A percentile compares a stretch with the other conserved stretches of the same genome.
These are phyloP conservation scores for Drosophila miranda DNA, from an alignment of 1,140 invertebrate genomes.

Conservation along the genomic window DNA sequence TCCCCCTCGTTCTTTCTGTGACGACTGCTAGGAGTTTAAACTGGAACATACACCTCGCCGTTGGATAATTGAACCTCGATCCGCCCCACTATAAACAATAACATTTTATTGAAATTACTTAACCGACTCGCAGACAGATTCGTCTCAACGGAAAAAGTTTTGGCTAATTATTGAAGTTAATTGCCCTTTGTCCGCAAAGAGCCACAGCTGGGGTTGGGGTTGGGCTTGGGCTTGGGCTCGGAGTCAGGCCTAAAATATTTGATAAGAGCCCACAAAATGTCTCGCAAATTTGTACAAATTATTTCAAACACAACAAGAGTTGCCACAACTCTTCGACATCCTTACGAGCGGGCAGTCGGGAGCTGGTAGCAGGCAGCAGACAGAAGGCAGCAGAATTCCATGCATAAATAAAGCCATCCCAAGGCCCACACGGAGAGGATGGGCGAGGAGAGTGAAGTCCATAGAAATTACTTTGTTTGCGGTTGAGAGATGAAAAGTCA, in stretches of 20 bases:
- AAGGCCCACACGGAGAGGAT: neutral
- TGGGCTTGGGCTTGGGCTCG: neutral
- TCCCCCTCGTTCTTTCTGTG: no score
- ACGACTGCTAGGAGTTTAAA: no score
- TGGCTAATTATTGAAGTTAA: conserved; percentile 79
- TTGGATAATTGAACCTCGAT: no score
- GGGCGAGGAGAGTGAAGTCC: conserved; percentile 3
- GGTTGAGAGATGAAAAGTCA: conserved; percentile 53
- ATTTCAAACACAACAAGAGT: conserved; percentile 66
- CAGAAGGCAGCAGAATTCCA: conserved; percentile 4
- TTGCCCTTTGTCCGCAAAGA: conserved; percentile 70
- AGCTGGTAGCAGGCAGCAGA: neutral
- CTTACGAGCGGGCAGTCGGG: conserved; percentile 12
- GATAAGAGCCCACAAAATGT: conserved; percentile 73
- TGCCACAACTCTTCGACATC: conserved; percentile 56
- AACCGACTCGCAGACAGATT: conserved; percentile 39
- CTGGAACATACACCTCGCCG: no score
- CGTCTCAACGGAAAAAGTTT: conserved; percentile 57
- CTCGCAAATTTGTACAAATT: conserved; percentile 79
- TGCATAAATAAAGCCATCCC: conserved; percentile 43
- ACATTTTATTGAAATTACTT: conserved; percentile 66
- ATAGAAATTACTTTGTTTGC: conserved; percentile 58
- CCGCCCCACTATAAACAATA: no score
- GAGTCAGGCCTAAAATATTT: conserved; percentile 64
- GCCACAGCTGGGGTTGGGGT: conserved; percentile 20